Conservation (phyloP, 2,113 vertebrate genomes). For the Heterotis niloticus region DNA sequence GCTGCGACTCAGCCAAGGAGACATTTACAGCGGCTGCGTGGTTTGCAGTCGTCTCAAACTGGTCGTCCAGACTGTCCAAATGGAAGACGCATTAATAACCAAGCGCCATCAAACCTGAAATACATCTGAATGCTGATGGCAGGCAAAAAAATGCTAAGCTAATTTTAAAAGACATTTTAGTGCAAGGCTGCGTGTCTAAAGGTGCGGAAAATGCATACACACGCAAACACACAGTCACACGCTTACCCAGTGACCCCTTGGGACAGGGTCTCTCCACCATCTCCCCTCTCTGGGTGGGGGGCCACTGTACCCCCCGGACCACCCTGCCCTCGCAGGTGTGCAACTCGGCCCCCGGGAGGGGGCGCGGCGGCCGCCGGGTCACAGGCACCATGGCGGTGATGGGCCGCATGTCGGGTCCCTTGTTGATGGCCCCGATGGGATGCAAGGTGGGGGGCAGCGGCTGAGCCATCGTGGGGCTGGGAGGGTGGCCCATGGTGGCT, state of each 20-base stretch:
- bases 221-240: conserved; percentile 21
- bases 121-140: neutral
- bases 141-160: neutral
- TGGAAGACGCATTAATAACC: too few species aligned
- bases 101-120: too few species aligned
- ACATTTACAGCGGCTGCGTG: too few species aligned
- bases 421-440: conserved; percentile 83
- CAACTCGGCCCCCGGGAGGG: conserved; percentile 69
- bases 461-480: conserved; percentile 73
- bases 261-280: conserved; percentile 85
- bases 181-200: neutral
- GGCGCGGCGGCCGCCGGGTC: conserved; percentile 70
- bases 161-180: conserved; percentile 10
- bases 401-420: conserved; percentile 77
- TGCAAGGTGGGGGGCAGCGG: conserved; percentile 76
- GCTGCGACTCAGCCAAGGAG: too few species aligned
- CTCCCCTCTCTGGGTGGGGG: conserved; percentile 78
- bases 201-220: neutral
- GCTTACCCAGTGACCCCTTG: conserved; percentile 80
- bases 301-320: conserved; percentile 79
- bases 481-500: conserved; percentile 47
- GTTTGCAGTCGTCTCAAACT: too few species aligned
- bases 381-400: conserved; percentile 75
- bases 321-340: conserved; percentile 73
- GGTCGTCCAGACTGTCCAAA: too few species aligned